phyloP scores from a whole-genome alignment of 1,140 invertebrate genomes.

The Cardiocondyla obscurior region DNA sequence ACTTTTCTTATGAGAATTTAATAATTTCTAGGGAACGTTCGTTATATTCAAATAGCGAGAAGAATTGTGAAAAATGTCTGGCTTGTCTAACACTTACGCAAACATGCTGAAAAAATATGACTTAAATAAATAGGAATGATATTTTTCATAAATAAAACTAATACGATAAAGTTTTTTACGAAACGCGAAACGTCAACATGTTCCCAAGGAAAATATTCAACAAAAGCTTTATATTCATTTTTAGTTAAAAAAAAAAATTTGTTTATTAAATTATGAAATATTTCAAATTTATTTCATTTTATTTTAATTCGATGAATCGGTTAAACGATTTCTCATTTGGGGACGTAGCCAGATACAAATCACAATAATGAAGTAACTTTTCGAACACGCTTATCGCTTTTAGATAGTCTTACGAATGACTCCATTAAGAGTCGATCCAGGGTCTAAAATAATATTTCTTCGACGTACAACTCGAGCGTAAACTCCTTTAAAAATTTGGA shows the following conservation, averaged over 20 bases:
- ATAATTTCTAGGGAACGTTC: not conserved
- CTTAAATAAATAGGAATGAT: not conserved
- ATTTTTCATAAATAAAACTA: no score
- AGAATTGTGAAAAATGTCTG: not conserved
- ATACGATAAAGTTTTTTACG: no score
- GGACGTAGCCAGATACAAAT: not conserved
- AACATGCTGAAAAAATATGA: constrained; percentile 13
- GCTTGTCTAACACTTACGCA: not conserved
- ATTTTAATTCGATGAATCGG: not conserved
- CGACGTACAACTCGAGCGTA: not conserved
- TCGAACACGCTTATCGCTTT: not conserved
- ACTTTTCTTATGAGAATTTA: not conserved
- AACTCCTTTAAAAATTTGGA: not conserved
- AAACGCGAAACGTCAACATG: not conserved
- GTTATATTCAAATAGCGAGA: not conserved
- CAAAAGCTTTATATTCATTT: not conserved
- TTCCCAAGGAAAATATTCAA: not conserved
- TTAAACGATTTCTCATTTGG: not conserved
- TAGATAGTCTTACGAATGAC: not conserved
- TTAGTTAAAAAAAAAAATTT: not conserved
- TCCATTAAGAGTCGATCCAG: not conserved
- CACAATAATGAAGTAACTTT: not conserved
- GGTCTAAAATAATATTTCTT: constrained; percentile 14
- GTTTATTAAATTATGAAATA: not conserved
- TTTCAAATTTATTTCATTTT: no score